Evolutionary conservation across 2,888 invertebrate genomes (phyloP), one percentile per base, ranked within the genome.

Genomic region (Lymantria dispar): DNA sequence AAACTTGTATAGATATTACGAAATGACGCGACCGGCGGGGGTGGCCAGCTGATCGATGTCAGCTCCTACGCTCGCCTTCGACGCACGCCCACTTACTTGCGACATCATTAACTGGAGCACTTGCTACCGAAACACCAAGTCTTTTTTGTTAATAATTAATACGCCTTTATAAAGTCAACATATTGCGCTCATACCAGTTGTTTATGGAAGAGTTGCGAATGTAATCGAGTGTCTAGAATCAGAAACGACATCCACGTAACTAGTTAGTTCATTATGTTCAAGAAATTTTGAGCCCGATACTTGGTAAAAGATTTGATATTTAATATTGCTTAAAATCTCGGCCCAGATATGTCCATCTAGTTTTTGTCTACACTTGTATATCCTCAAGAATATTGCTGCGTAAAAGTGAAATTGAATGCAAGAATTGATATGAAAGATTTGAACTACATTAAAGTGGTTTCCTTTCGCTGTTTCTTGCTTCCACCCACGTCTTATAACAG

Each of bases 51-150:
- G 83, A 80, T 80, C 76, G 82, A 78, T 74, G 79, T 68, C 74
- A 64, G 81, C 84, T 80, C 85, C 86, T 84, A 85, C 86, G 83
- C 85, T 76, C 72, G 66, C 71, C 71, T 71, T 76, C 80, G 76
- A 73, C 74, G 76, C 73, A 81, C 87, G 78, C 86, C 87, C 80
- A 86, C 86, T 56, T 58, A 47, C 76, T 87, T 86, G 79, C 87
- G 82, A 82, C 86, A 86, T 76, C 81, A 73, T 73, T 70, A 87
- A 82, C 85, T 87, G 67, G 87, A 86, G 82, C 86, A 83, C 74
- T 82, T 72, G 79, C 80, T 82, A 79, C 81, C 74, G 72, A 80
- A 79, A 77, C 74, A 57, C 65, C 70, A 52, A 52, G 68, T 70
- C 83, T 78, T 81, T 80, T 22, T 74, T 76, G 74, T 74, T 76